Conservation (phyloP, 1,140 invertebrate genomes). For the Melipona quadrifasciata region DNA sequence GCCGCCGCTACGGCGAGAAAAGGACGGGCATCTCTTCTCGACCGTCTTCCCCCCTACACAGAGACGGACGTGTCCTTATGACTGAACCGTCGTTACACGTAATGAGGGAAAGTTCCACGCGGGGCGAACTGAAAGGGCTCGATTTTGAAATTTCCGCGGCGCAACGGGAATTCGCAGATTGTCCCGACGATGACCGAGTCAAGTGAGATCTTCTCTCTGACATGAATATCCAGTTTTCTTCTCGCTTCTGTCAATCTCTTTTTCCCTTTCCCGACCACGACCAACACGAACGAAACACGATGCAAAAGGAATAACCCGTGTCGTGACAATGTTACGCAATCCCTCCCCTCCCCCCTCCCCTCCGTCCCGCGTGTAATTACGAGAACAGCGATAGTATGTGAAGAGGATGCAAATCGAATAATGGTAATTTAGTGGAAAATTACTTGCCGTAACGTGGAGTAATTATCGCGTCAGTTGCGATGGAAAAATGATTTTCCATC, state of each 20-base stretch:
- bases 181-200: not conserved
- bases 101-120: slow-evolving; percentile 42
- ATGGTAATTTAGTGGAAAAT: not conserved
- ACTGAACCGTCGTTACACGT: slow-evolving; percentile 52
- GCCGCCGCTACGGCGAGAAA: slow-evolving; percentile 31
- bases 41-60: slow-evolving; percentile 31
- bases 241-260: not conserved
- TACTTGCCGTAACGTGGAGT: not conserved
- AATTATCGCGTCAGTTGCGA: not conserved
- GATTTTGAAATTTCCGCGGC: slow-evolving; percentile 39
- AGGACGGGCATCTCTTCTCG: slow-evolving; percentile 30
- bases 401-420: not conserved
- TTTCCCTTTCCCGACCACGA: no score
- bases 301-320: not conserved
- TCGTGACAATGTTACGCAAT: not conserved
- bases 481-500: slow-evolving; percentile 36
- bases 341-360: not conserved
- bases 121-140: slow-evolving; percentile 19
- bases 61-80: slow-evolving; percentile 41
- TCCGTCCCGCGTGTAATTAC: not conserved
- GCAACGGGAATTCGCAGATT: slow-evolving; percentile 10
- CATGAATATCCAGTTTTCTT: not conserved
- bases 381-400: no score
- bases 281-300: not conserved
- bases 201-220: not conserved